A percentile compares a stretch with the other conserved stretches of the same genome.
These are phyloP conservation scores for Stenurella melanura DNA, from an alignment of 2,888 invertebrate species.

Conservation along the genomic window DNA sequence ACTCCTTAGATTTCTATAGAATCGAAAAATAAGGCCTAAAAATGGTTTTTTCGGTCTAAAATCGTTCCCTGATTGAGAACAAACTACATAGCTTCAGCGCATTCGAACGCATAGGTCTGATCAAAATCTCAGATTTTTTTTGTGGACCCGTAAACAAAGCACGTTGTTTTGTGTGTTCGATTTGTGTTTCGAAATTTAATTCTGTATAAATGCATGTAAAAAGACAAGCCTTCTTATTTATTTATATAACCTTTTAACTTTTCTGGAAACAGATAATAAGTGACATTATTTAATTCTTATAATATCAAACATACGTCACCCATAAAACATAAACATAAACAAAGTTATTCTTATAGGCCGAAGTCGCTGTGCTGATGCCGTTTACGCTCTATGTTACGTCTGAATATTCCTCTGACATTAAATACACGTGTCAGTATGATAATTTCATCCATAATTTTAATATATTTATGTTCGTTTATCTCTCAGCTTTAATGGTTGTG, in stretches of 20 bases:
- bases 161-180: too few relatives aligned
- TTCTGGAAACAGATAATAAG: not conserved
- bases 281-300: not conserved
- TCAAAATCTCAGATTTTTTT: too few relatives aligned
- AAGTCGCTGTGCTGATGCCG: not conserved
- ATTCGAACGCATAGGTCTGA: too few relatives aligned
- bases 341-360: not conserved
- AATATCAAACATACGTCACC: not conserved
- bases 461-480: constrained; percentile 15
- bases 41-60: too few relatives aligned
- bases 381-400: not conserved
- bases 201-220: too few relatives aligned
- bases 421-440: not conserved
- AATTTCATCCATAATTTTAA: not conserved
- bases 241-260: constrained; percentile 3
- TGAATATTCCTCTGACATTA: not conserved
- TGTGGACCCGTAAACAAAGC: too few relatives aligned
- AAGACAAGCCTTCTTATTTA: not conserved
- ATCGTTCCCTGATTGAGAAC: too few relatives aligned
- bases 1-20: too few relatives aligned
- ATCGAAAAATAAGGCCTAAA: too few relatives aligned
- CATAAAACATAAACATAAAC: not conserved
- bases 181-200: too few relatives aligned
- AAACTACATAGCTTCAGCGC: too few relatives aligned
- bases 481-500: constrained; percentile 10